Conservation (phyloP, 2,888 invertebrate species). For the Drosophila helvetica region DNA sequence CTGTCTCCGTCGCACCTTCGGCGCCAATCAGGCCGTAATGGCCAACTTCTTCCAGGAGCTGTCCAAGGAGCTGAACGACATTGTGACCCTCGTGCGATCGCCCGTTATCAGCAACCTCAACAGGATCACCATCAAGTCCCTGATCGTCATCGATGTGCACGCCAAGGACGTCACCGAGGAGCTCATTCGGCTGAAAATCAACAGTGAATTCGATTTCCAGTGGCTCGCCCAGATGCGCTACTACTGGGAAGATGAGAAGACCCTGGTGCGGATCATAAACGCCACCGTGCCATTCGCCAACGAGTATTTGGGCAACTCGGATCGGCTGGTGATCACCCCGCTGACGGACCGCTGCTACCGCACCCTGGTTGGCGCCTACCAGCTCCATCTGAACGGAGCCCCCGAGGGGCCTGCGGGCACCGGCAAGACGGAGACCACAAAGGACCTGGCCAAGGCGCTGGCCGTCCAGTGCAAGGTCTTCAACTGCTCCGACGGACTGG, state of each 20-base stretch:
- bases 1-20: conserved; percentile 84
- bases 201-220: conserved; percentile 87
- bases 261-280: conserved; percentile 87
- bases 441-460: conserved; percentile 95
- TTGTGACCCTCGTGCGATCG: conserved; percentile 86
- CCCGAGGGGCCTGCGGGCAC: conserved; percentile 92
- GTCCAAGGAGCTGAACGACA: conserved; percentile 85
- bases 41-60: conserved; percentile 84
- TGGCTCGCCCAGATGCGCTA: conserved; percentile 90
- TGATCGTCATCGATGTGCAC: conserved; percentile 90
- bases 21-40: conserved; percentile 82
- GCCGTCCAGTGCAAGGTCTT: conserved; percentile 93
- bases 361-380: conserved; percentile 89
- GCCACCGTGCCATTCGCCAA: conserved; percentile 89
- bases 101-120: conserved; percentile 85
- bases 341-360: conserved; percentile 88
- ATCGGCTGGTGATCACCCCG: conserved; percentile 86
- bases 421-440: conserved; percentile 95
- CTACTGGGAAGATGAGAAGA: conserved; percentile 87
- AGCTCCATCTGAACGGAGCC: conserved; percentile 88
- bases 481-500: conserved; percentile 89
- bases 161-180: conserved; percentile 88
- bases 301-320: conserved; percentile 89
- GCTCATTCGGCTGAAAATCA: conserved; percentile 85
- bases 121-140: conserved; percentile 88